phyloP scores from a whole-genome alignment of 1,140 invertebrate species.

The Listronotus oregonensis region DNA sequence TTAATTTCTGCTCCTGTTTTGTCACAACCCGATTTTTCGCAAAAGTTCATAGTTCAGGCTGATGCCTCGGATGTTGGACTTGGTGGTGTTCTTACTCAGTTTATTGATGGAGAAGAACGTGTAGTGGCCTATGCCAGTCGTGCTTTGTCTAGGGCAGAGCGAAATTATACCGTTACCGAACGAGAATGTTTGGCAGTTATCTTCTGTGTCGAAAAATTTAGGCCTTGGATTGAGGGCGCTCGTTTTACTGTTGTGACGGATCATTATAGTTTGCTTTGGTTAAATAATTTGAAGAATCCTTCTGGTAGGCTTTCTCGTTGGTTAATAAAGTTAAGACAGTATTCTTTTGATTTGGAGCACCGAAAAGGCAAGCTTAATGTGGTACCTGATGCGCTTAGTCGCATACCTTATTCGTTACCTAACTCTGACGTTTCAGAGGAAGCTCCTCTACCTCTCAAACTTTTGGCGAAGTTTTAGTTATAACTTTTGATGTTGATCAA shows the following conservation, averaged over 20 bases:
- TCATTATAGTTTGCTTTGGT: constrained; percentile 17
- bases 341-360: constrained; percentile 21
- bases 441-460: no score
- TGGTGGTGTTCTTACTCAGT: constrained; percentile 43
- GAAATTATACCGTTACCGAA: constrained; percentile 57
- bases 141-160: constrained; percentile 40
- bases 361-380: constrained; percentile 25
- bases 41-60: constrained; percentile 37
- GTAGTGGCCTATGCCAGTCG: constrained; percentile 43
- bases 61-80: constrained; percentile 38
- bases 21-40: constrained; percentile 40
- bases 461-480: not conserved
- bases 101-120: constrained; percentile 22
- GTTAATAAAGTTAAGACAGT: constrained; percentile 20
- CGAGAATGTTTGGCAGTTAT: constrained; percentile 58
- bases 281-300: constrained; percentile 23
- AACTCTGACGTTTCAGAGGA: no score
- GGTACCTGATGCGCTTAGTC: constrained; percentile 24
- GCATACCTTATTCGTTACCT: not conserved
- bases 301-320: constrained; percentile 13
- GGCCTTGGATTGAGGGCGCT: constrained; percentile 54
- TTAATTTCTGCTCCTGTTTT: constrained; percentile 40
- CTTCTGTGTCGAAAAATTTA: constrained; percentile 55
- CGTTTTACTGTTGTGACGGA: constrained; percentile 58
- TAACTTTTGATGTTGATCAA: constrained; percentile 5